Percentiles rank a stretch among this genome's conserved stretches.
Evolutionary conservation across 2,888 invertebrate genomes (phyloP).

Genomic region (Miltochrista miniata): DNA sequence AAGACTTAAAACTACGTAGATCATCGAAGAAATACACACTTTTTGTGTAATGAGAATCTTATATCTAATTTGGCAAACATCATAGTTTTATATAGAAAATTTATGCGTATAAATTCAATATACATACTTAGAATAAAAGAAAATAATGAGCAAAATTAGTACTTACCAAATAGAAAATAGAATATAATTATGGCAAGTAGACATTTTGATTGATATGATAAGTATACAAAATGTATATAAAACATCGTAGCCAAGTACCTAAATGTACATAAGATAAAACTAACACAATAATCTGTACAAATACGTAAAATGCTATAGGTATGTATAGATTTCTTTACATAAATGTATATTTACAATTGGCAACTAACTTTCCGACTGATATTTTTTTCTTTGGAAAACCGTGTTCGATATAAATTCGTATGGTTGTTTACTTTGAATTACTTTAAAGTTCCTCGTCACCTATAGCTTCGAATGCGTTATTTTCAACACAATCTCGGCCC

Average conservation of each 20-base stretch:
- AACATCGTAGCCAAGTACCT: constrained; percentile 43
- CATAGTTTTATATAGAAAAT: no score
- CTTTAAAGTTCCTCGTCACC: constrained; percentile 95
- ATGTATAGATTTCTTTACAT: constrained; percentile 43
- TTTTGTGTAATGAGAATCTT: no score
- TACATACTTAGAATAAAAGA: constrained; percentile 9
- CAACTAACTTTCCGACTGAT: constrained; percentile 50
- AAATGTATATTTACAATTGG: constrained; percentile 58
- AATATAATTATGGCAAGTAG: constrained; percentile 36
- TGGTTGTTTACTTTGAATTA: constrained; percentile 9
- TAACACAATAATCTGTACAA: constrained; percentile 44
- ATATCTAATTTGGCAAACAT: no score
- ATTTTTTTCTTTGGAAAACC: constrained; percentile 57
- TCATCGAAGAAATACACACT: no score
- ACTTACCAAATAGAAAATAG: constrained; percentile 24
- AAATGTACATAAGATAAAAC: no score
- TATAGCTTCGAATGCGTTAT: constrained; percentile 97
- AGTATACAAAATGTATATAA: constrained; percentile 28
- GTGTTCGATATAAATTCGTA: constrained; percentile 39
- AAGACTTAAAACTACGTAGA: no score
- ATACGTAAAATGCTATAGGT: constrained; percentile 38
- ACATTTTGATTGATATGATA: constrained; percentile 40
- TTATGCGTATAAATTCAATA: neutral
- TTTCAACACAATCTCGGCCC: constrained; percentile 90
- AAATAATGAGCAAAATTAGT: constrained; percentile 24